phyloP scores from a whole-genome alignment of 2,113 vertebrate species.

The Passer domesticus region DNA sequence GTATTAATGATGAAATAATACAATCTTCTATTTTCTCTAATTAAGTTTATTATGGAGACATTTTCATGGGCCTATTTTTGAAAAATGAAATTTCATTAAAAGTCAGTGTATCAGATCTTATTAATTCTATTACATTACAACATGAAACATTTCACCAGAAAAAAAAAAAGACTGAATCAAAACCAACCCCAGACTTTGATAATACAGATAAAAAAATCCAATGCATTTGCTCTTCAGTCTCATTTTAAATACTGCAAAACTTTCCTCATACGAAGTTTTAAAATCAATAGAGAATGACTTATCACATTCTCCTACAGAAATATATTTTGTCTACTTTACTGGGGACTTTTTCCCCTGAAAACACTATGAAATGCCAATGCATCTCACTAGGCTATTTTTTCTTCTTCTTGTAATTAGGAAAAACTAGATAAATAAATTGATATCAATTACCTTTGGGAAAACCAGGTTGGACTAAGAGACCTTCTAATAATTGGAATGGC shows the following conservation, averaged over 20 bases:
- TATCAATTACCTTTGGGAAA: slow-evolving; percentile 52
- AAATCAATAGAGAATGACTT: slow-evolving; percentile 53
- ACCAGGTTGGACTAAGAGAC: slow-evolving; percentile 47
- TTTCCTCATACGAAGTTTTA: slow-evolving; percentile 46
- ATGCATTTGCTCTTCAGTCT: slow-evolving; percentile 59
- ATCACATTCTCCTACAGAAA: slow-evolving; percentile 2
- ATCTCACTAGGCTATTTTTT: slow-evolving; percentile 27
- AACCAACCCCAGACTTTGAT: slow-evolving; percentile 67
- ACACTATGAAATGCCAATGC: slow-evolving; percentile 6
- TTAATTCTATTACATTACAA: slow-evolving; percentile 76
- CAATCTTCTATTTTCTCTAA: slow-evolving; percentile 80
- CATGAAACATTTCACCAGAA: slow-evolving; percentile 70
- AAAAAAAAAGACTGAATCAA: slow-evolving; percentile 68
- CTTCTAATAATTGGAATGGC: slow-evolving; percentile 55
- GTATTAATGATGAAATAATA: slow-evolving; percentile 78
- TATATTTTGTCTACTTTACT: slow-evolving; percentile 26
- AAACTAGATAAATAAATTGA: slow-evolving; percentile 64
- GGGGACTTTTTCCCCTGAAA: neutral
- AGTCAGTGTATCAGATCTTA: slow-evolving; percentile 78
- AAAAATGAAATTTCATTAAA: slow-evolving; percentile 80
- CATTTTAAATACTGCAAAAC: slow-evolving; percentile 58
- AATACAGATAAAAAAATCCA: slow-evolving; percentile 56
- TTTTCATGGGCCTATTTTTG: slow-evolving; percentile 77
- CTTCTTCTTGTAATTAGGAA: slow-evolving; percentile 58
- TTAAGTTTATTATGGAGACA: slow-evolving; percentile 79